Conservation (phyloP, 2,797 vertebrate species). For the Enteromius fasciolatus region DNA sequence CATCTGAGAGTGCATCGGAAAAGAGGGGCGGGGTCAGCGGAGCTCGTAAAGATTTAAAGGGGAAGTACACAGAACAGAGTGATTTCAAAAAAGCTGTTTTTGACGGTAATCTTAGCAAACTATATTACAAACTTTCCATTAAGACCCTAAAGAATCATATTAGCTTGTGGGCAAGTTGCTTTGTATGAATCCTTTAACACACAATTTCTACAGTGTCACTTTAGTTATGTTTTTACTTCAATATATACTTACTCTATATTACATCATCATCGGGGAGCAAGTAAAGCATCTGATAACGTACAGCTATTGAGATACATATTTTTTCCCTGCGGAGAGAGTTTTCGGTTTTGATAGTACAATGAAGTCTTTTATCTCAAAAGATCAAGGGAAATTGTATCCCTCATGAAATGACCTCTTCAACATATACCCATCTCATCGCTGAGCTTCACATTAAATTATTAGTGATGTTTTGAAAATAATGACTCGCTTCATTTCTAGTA, state of each 20-base stretch:
- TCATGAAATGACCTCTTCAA: neutral
- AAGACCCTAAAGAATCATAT: too few species aligned
- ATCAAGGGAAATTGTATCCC: conserved; percentile 15
- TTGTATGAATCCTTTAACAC: too few species aligned
- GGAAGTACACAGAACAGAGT: too few species aligned
- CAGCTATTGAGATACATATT: neutral
- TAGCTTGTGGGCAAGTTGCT: too few species aligned
- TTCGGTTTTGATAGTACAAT: neutral
- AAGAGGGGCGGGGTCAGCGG: too few species aligned
- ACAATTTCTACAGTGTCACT: neutral
- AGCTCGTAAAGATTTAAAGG: too few species aligned
- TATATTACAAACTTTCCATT: too few species aligned
- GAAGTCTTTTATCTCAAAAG: conserved; percentile 8
- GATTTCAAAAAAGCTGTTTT: too few species aligned
- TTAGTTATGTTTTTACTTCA: neutral
- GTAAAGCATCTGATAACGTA: neutral
- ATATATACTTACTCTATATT: neutral
- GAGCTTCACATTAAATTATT: neutral
- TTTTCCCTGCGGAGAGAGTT: conserved; percentile 3
- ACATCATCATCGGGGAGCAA: neutral
- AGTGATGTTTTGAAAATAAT: conserved; percentile 7
- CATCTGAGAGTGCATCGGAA: too few species aligned
- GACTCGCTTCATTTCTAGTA: neutral
- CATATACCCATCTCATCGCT: neutral
- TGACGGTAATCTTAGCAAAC: too few species aligned